Evolutionary conservation across 2,113 vertebrate genomes (phyloP), one percentile per base, ranked within the genome.

Genomic region (Neolamprologus falcicula): DNA sequence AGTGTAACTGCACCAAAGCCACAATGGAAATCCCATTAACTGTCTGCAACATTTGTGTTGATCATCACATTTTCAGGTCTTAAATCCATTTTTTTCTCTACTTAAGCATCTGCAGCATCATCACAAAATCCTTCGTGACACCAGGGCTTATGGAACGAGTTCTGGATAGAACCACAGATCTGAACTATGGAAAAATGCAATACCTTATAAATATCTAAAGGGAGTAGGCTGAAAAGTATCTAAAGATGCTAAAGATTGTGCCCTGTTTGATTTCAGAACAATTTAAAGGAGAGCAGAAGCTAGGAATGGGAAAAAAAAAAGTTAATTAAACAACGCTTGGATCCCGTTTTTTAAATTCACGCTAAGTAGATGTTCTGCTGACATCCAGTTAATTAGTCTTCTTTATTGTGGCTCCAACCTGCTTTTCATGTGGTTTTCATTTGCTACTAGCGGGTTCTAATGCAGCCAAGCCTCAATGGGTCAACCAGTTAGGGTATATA

Each of bases 401-500:
- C 63, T 93, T 82, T 90, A 52, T 81, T 90, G 90, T 86, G 89
- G 88, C 73, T 83, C 83, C 35, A 35, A 53, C 31, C 42, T n/a
- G 80, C 66, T 88, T 86, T 71, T 87, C 35, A 84, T 90, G 86
- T 91, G 90, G 82, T 31, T 76, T 83, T 19, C 55, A 28, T 33
- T 76, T 76, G 83, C 89, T 76, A 59, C 85, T 89, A 82, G 31
- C 21, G 14, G 7, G 57, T 87, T 87, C 68, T 59, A 63, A 55
- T 90, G 82, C 66, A 83, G 88, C 82, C 89, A 63, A 86, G 92
- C 57, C 83, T 28, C 14, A 86, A 87, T 92, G 87, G 35, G 83
- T 68, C 84, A 33, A 53, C 59, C 83, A 83, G 83, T 55, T 3
- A 28, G 5, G 37, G 7, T 45, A 76, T 59, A 19, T 28, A 76